These are phyloP conservation scores for Pollachius pollachius DNA, from an alignment of 2,113 vertebrate species.

Conservation along the genomic window DNA sequence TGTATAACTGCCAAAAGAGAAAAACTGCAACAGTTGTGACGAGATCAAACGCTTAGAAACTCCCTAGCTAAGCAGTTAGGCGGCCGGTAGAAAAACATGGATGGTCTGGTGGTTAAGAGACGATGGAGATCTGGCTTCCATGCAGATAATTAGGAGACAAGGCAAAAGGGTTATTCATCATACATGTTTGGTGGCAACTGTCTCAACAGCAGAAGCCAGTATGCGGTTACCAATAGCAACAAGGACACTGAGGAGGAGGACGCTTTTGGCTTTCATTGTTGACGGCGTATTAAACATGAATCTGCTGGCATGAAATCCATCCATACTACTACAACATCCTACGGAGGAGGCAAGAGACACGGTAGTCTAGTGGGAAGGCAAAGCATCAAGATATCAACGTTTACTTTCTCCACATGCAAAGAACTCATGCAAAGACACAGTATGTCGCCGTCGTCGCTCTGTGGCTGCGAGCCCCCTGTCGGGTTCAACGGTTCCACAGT, in stretches of 20 bases:
- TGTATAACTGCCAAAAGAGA: too few relatives aligned
- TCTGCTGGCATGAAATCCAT: constrained; percentile 21
- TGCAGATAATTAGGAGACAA: constrained; percentile 61
- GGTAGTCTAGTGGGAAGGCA: constrained; percentile 56
- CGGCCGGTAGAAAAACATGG: constrained; percentile 14
- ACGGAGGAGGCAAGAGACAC: constrained; percentile 42
- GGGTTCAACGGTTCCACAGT: constrained; percentile 51
- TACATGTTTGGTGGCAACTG: constrained; percentile 34
- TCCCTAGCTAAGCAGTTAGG: background rate
- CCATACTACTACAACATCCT: constrained; percentile 13
- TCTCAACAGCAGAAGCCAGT: constrained; percentile 17
- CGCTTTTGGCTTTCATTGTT: constrained; percentile 10
- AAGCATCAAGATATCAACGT: constrained; percentile 52
- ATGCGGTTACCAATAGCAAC: constrained; percentile 7
- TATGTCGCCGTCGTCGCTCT: constrained; percentile 36
- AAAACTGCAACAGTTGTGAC: too few relatives aligned
- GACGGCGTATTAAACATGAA: constrained; percentile 16
- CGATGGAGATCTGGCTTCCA: constrained; percentile 55
- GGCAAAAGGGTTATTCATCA: constrained; percentile 46
- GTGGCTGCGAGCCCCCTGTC: constrained; percentile 58
- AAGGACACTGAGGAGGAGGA: background rate
- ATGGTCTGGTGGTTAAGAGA: constrained; percentile 60
- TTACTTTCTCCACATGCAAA: constrained; percentile 70
- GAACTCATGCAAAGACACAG: constrained; percentile 74
- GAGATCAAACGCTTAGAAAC: background rate